Evolutionary conservation across 1,140 invertebrate genomes (phyloP), one percentile per base, ranked within the genome.

Genomic region (Euglossa dilemma): DNA sequence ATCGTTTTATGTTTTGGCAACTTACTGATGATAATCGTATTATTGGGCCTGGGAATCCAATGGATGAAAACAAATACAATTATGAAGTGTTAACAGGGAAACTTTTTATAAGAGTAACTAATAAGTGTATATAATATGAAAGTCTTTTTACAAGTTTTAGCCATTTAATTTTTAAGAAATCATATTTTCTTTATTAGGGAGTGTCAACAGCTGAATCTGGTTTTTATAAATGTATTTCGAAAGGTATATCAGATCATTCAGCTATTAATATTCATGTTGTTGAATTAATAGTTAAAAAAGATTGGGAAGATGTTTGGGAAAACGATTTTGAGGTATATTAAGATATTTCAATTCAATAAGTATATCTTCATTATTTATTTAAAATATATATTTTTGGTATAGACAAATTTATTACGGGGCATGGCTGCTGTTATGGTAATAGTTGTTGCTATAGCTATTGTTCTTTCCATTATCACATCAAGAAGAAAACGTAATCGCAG

Each of bases 1-100:
- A 96, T 92, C 95, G 95, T 87, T 97, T 97, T 86, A 95, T 96
- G 94, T 96, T 96, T 90, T 96, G 96, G 96, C 93, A 96, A 87
- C 91, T 96, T 75, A 94, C 94, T 70, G 93, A 95, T 77, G 94
- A 95, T 75, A 94, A 94, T 85, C 84, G 90, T 45, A 93, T 96
- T 28, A 95, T 96, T 79, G 95, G 96, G 8, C 96, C 96, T 59
- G 95, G 95, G 59, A 96, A 96, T 94, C 82, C 91, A 50, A 93
- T 95, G 84, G 94, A 96, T 93, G 92, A 93, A 83, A 93, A 93
- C 14, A 97, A 97, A 94, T 96, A 96, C 88, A 96, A 96, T 90
- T 96, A 96, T 93, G 95, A 96, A 93, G 95, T 96, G 7, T 93
- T 96, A 56, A 96, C 96, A 67, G 96, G 96, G 84, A 95, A 95